Conservation (phyloP, 1,140 invertebrate species). For the Pachypsylla venusta region DNA sequence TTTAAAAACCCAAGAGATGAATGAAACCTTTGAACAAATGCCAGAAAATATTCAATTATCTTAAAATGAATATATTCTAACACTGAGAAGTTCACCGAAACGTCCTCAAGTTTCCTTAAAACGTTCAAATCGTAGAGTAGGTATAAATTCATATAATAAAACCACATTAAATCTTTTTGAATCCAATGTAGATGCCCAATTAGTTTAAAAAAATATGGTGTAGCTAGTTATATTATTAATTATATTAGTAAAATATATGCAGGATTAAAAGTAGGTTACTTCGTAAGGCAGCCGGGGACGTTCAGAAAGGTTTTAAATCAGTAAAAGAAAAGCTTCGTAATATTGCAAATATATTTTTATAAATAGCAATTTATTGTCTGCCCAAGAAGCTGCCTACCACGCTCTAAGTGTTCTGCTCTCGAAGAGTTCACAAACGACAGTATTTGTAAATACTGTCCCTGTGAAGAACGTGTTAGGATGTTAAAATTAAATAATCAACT, state of each 20-base stretch:
- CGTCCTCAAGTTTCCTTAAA: too few relatives aligned
- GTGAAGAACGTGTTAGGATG: background rate
- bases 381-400: constrained; percentile 27
- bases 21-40: too few relatives aligned
- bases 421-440: constrained; percentile 15
- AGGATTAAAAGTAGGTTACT: too few relatives aligned
- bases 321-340: constrained; percentile 21
- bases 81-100: too few relatives aligned
- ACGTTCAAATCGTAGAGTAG: constrained; percentile 13
- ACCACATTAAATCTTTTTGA: constrained; percentile 19
- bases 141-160: constrained; percentile 24
- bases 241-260: too few relatives aligned
- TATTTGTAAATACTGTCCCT: constrained; percentile 14
- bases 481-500: background rate
- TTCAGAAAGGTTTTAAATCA: constrained; percentile 16
- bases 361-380: constrained; percentile 24
- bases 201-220: constrained; percentile 22
- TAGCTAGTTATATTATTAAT: too few relatives aligned
- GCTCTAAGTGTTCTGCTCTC: constrained; percentile 21
- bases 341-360: constrained; percentile 24
- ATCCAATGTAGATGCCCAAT: constrained; percentile 26
- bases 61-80: too few relatives aligned
- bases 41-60: too few relatives aligned
- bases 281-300: constrained; percentile 16
- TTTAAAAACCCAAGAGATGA: too few relatives aligned